Base-by-base conservation (phyloP, 2,888 invertebrate species). In the Pyrrhia umbra region DNA sequence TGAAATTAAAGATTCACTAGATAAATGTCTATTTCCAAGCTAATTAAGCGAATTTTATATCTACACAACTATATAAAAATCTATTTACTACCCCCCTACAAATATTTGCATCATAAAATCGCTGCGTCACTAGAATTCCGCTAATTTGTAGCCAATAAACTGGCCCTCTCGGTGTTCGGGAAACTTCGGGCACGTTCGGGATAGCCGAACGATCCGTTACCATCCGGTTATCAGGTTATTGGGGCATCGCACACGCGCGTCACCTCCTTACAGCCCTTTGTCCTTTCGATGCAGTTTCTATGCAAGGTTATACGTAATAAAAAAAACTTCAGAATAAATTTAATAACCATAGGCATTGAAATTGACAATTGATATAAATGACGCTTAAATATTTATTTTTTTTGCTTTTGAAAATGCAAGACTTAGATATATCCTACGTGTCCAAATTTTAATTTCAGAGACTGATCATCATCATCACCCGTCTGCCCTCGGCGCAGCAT, bases 241-340 rank as follows among this genome's bases (percentile, higher is more conserved):
- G 46, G 86, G 82, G 34, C 85, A 80, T 43, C 67, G 82, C 85
- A 83, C 84, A 85, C 74, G 84, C 86, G 85, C 74, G 77, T 63
- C 78, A 55, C 40, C 39, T 73, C 78, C 54, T 65, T 21, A 5
- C 50, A 20, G 15, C 27, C 39, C 42, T 49, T 49, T 47, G 64
- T 75, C 63, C 68, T 69, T 27, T 61, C n/a, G 10, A 57, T 77
- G 72, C 75, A 73, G 54, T 49, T 58, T 9, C 4, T 16, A 20
- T 65, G 66, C 65, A 64, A 50, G 45, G 21, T 9, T 13, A 1
- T 16, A 30, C 13, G 30, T 10, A 2, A 13, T 34, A 5, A 6
- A 34, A 4, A n/a, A n/a, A 34, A 2, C n/a, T n/a, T n/a, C n/a
- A n/a, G n/a, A n/a, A n/a, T n/a, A n/a, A n/a, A n/a, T n/a, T n/a